Base-by-base conservation (phyloP, 2,888 invertebrate species). In the Podabrus alpinus region DNA sequence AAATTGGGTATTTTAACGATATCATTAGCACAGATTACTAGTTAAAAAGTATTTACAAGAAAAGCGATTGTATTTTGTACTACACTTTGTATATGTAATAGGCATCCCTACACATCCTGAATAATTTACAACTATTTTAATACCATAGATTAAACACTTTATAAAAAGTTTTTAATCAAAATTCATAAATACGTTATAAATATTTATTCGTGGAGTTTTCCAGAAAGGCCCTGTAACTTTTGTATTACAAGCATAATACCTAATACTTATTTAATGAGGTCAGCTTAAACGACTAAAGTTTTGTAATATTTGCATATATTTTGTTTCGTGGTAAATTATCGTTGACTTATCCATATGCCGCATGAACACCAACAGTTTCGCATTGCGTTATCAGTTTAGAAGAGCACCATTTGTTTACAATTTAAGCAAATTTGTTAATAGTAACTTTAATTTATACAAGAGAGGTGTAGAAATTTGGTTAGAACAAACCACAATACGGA, bases 181-280 rank as follows among this genome's bases (percentile, higher is more conserved):
- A 45, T 45, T n/a, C 45, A 45, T 45, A 45, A 45, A 45, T 45
- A 45, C n/a, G 45, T 45, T 45, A 45, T 45, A 45, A 45, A 45
- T 45, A 45, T 45, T 45, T 45, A 45, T 45, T 45, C 45, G 45
- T 45, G 45, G n/a, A n/a, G n/a, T n/a, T 45, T 45, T 19, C 17
- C 61, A 71, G 68, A 71, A 29, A 71, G 62, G 24, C 68, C 15
- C 61, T 62, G 21, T 68, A 74, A 74, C 71, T 74, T 74, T 64
- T 74, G 45, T 74, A 16, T 64, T 62, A 29, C 71, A 74, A 66
- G 45, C 61, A 59, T 71, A 67, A 74, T 74, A 62, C 73, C 62
- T 70, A 74, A 70, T 74, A 69, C 71, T 67, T 68, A 71, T 74
- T 74, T 74, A 74, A 74, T 71, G 71, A 71, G 68, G 62, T 68